Base-by-base conservation (phyloP, 2,888 invertebrate genomes). In the Linyphia triangularis region DNA sequence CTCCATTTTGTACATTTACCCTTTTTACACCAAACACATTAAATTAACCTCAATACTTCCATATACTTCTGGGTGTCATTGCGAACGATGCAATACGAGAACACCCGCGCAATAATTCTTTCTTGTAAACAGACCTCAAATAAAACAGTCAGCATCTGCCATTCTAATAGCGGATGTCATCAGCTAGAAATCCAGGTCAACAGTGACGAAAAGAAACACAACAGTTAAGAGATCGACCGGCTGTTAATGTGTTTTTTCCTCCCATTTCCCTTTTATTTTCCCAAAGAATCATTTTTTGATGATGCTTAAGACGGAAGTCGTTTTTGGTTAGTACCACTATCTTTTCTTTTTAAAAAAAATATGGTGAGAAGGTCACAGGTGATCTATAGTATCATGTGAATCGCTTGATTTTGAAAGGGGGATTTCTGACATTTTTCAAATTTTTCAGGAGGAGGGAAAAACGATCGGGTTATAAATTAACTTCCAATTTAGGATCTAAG, bases 301-400 rank as follows among this genome's bases (percentile, higher is more conserved):
- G 61, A 63, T 26, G 16, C 10, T 24, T 24, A 63, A 63, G 61
- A 63, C 61, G 61, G 61, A 63, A 63, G 28, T 63, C 26, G 61
- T 16, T 24, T 13, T 16, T 19, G 28, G 24, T 16, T 24, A 24
- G 16, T 24, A 63, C 24, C 61, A 26, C 61, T 16, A 16, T 63
- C 61, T 63, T 63, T 63, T 63, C 16, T 3, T 16, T 3, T 28
- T 26, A 5, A 26, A 26, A 9, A 16, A 63, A 63, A 24, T 63
- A 63, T 24, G 26, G 24, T 24, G 16, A 9, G 13, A 28, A 1
- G 28, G 28, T 16, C 24, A 63, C 61, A 63, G 61, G 61, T 63
- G 61, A 28, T 63, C 28, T 63, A 24, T 5, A n/a, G n/a, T n/a
- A n/a, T n/a, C n/a, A n/a, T n/a, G n/a, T n/a, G n/a, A n/a, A n/a